Conservation (phyloP, 2,888 invertebrate genomes). For the Sinodicranocentrus sp. region DNA sequence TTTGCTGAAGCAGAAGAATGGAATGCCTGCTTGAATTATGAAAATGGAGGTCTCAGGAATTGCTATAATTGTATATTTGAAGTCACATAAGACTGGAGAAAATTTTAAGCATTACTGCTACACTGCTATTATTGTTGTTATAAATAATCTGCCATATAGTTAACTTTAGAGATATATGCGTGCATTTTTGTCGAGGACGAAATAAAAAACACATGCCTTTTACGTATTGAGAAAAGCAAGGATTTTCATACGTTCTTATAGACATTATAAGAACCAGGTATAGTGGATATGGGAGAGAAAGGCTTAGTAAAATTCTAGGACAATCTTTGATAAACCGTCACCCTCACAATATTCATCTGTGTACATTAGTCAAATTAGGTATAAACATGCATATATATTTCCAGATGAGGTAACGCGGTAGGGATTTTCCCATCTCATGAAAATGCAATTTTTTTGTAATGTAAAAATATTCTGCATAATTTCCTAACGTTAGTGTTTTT, state of each 20-base stretch:
- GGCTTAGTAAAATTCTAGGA: not conserved
- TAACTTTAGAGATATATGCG: not conserved
- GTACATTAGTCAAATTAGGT: not conserved
- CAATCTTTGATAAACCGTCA: constrained; percentile 3
- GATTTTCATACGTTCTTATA: not conserved
- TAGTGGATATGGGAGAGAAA: not conserved
- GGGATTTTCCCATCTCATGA: not conserved
- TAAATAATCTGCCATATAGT: not conserved
- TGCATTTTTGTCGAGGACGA: constrained; percentile 6
- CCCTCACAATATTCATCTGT: not conserved
- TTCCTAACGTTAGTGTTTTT: not conserved
- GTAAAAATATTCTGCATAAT: too few relatives aligned
- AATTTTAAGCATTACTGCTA: constrained; percentile 23
- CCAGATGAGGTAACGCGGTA: too few relatives aligned
- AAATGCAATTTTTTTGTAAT: constrained; percentile 2
- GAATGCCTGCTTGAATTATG: constrained; percentile 13
- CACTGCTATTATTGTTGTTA: constrained; percentile 2
- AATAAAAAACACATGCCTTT: constrained; percentile 1
- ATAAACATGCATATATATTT: not conserved
- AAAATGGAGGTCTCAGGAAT: constrained; percentile 40
- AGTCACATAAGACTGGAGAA: constrained; percentile 43
- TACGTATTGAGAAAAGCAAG: not conserved
- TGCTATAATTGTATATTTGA: constrained; percentile 12
- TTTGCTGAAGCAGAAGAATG: not conserved
- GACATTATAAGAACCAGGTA: not conserved